Base-by-base conservation (phyloP, 2,113 vertebrate genomes). In the Oriolus oriolus region DNA sequence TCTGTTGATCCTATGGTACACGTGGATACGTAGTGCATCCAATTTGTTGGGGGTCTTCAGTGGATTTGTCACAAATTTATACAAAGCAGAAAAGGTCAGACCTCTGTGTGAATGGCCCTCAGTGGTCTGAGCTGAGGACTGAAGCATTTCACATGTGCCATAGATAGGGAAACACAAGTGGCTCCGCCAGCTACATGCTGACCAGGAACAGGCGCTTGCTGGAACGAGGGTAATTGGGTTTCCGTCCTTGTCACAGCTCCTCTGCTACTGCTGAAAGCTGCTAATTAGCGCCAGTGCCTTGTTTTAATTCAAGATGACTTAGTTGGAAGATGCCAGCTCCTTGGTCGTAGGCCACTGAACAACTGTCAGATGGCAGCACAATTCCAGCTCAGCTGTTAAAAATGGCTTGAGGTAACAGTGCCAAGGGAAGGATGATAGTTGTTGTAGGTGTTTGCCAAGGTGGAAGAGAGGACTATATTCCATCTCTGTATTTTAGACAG, bases 191-290 rank as follows among this genome's bases (percentile, higher is more conserved):
- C 85, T 76, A 31, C 44, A 13, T 54, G 74, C 88, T 95, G 90
- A 71, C 74, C 64, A 49, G 88, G 65, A 92, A 8, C 57, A 82
- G 73, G 44, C 21, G 0, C 53, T 61, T 61, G 75, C 42, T 86
- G 79, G 79, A 85, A 84, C 2, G 41, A 86, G 76, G 24, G 68
- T 61, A 86, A 86, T 90, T 83, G 79, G 50, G 68, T 47, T 93
- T 95, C 75, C 1, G 2, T 87, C 82, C 88, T 59, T 83, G 66
- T 73, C 45, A 33, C 0, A 0, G 80, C 75, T 94, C 83, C 95
- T 74, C 83, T 22, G 11, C 76, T 64, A 47, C 87, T 88, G 75
- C 86, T 95, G 94, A 94, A 96, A 95, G 83, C 86, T 47, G 52
- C 79, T 95, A 95, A 95, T 87, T 95, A 70, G 83, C 1, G 0